phyloP scores from a whole-genome alignment of 2,888 invertebrate genomes.

The Oegoconia quadripuncta region DNA sequence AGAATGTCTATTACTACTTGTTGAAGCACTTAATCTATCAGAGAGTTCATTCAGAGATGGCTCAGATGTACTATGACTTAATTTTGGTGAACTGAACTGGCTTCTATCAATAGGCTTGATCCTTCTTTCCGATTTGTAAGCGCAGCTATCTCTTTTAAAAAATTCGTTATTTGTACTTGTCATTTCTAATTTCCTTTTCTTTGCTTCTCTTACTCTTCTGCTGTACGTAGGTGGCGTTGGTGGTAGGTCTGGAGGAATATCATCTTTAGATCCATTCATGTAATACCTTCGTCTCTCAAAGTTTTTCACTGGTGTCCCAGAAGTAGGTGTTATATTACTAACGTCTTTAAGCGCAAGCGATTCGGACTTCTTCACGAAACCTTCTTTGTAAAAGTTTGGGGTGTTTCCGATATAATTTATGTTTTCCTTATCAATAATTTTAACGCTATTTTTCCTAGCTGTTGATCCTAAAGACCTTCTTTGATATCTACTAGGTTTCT shows the following conservation, averaged over 20 bases:
- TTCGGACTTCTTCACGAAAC: constrained; percentile 76
- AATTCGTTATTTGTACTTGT: constrained; percentile 43
- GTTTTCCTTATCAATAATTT: constrained; percentile 67
- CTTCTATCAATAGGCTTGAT: constrained; percentile 49
- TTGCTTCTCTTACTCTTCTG: constrained; percentile 68
- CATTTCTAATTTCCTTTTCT: constrained; percentile 72
- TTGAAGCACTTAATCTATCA: constrained; percentile 51
- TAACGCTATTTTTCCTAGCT: constrained; percentile 55
- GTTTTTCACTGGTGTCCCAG: constrained; percentile 55
- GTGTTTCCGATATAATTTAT: constrained; percentile 75
- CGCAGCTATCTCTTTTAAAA: constrained; percentile 55
- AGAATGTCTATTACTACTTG: constrained; percentile 48
- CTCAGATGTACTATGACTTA: constrained; percentile 64
- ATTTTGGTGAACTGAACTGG: constrained; percentile 38
- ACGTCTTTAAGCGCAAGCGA: constrained; percentile 76
- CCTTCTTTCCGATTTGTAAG: constrained; percentile 65
- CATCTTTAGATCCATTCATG: constrained; percentile 48
- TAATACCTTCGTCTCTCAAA: constrained; percentile 53
- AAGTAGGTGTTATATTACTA: constrained; percentile 80
- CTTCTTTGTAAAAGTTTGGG: constrained; percentile 80
- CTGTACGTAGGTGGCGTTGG: constrained; percentile 67
- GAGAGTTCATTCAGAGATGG: constrained; percentile 62
- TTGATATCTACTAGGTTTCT: constrained; percentile 70
- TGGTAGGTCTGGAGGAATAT: constrained; percentile 57
- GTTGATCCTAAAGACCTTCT: constrained; percentile 60